These are phyloP conservation scores for Zaprionus camerounensis DNA, from an alignment of 1,140 invertebrate genomes.

Conservation along the genomic window DNA sequence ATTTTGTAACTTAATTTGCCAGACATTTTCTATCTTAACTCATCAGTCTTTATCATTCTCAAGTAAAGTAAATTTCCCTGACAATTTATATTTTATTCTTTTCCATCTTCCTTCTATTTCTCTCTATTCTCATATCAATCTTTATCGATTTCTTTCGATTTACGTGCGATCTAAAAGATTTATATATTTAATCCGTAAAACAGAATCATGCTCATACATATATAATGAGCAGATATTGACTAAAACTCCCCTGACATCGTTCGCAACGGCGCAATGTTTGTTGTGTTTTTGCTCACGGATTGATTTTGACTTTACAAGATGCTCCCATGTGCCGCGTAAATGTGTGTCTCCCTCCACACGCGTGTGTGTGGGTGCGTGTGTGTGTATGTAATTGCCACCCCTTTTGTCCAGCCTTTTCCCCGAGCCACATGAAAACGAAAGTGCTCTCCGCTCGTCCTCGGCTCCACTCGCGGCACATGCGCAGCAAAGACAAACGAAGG, in stretches of 20 bases:
- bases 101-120: neutral
- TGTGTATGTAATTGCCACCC: conserved; percentile 41
- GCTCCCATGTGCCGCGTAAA: conserved; percentile 18
- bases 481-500: conserved; percentile 1
- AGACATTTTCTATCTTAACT: too few species aligned
- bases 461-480: conserved; percentile 6
- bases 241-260: conserved; percentile 23
- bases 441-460: conserved; percentile 37
- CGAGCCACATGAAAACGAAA: conserved; percentile 64
- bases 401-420: conserved; percentile 32
- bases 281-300: conserved; percentile 51
- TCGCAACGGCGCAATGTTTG: conserved; percentile 35
- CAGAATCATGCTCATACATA: conserved; percentile 7
- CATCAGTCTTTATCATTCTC: neutral
- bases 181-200: conserved; percentile 16
- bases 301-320: conserved; percentile 65
- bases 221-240: conserved; percentile 13
- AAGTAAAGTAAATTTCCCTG: neutral
- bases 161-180: conserved; percentile 5
- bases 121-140: neutral
- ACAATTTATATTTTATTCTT: neutral
- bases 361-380: conserved; percentile 20
- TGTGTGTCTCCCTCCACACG: conserved; percentile 14
- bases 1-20: too few species aligned
- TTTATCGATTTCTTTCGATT: conserved; percentile 1